Percentiles rank a stretch among this genome's conserved stretches.
phyloP scores from a whole-genome alignment of 92 coral and sea anemone species.

The Metridium senile region DNA sequence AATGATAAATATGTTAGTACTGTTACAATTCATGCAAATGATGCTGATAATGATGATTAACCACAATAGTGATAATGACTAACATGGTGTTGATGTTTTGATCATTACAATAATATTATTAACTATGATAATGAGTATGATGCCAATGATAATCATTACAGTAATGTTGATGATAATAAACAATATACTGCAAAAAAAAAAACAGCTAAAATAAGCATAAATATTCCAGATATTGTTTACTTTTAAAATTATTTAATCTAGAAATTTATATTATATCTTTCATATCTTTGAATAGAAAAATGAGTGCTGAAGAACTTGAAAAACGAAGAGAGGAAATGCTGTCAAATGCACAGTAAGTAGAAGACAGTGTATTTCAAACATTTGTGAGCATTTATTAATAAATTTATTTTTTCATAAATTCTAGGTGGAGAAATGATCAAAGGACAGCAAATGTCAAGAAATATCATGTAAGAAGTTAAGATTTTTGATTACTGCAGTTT shows the following conservation, averaged over 20 bases:
- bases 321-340: conserved; percentile 90
- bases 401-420: no score
- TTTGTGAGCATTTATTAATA: no score
- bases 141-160: no score
- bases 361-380: no score
- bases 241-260: not conserved
- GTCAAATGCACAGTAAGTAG: conserved; percentile 87
- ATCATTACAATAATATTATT: no score
- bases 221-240: not conserved
- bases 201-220: no score
- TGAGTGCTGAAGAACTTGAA: conserved; percentile 86
- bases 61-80: no score
- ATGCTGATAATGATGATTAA: not conserved
- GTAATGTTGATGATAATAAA: no score
- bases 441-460: conserved; percentile 73
- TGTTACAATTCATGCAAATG: not conserved
- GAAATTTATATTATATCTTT: not conserved
- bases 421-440: conserved; percentile 94
- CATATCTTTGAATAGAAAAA: conserved; percentile 44
- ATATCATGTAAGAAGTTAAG: conserved; percentile 58
- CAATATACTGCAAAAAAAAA: no score
- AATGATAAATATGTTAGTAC: not conserved
- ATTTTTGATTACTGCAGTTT: not conserved
- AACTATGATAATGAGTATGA: no score
- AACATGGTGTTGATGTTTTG: no score